Conservation (phyloP, 2,113 vertebrate genomes). For the human region DNA sequence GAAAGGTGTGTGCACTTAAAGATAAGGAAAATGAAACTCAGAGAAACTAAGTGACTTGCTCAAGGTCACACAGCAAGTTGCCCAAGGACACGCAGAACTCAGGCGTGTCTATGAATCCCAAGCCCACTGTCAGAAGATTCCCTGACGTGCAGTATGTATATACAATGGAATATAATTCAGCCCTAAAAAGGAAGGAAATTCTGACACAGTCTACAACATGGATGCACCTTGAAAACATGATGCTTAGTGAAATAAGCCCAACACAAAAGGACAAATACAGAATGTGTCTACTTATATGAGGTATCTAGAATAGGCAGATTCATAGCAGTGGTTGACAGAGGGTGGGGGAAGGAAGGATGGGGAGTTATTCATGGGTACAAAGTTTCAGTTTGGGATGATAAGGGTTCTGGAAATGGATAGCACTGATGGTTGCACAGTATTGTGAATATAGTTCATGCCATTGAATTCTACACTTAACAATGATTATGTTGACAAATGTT, state of each 20-base stretch:
- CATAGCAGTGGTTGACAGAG: neutral
- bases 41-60: neutral
- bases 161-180: neutral
- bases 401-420: neutral
- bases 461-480: neutral
- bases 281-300: neutral
- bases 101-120: neutral
- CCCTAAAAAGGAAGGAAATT: neutral
- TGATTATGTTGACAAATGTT: neutral
- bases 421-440: neutral
- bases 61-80: neutral
- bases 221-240: neutral
- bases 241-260: neutral
- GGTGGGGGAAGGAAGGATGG: fast-evolving
- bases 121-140: neutral
- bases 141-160: fast-evolving
- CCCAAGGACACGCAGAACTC: neutral
- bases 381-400: neutral
- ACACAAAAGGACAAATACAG: neutral
- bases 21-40: neutral
- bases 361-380: neutral
- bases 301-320: neutral
- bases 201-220: neutral
- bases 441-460: neutral
- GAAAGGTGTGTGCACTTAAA: neutral